A percentile compares a stretch with the other conserved stretches of the same genome.
Evolutionary conservation across 2,888 invertebrate genomes (phyloP).

Genomic region (Drosophila yooni): DNA sequence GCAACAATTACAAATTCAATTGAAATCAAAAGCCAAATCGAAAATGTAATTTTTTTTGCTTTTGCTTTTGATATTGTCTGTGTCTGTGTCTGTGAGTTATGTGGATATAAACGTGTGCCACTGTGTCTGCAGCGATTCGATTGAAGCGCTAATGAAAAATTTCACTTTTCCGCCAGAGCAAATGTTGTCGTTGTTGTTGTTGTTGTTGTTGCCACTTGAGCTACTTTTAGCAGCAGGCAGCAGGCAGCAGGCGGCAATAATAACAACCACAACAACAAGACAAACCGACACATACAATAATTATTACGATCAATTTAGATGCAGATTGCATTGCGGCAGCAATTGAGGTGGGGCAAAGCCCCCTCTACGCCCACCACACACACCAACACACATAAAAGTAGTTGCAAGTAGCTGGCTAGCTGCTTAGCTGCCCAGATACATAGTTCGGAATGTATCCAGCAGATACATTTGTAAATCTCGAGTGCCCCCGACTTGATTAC

Average conservation of each 20-base stretch:
- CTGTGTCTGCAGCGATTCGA: constrained; percentile 58
- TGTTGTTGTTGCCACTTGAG: constrained; percentile 66
- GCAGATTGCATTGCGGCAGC: constrained; percentile 75
- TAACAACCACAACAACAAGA: constrained; percentile 27
- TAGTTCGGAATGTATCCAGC: constrained; percentile 2
- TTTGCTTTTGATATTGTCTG: not conserved
- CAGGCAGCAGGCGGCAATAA: constrained; percentile 2
- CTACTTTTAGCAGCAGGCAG: constrained; percentile 68
- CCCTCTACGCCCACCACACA: constrained; percentile 66
- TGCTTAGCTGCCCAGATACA: constrained; percentile 5
- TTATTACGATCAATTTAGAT: constrained; percentile 81
- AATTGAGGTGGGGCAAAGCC: constrained; percentile 70
- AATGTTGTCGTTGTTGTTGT: constrained; percentile 25
- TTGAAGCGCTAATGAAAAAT: constrained; percentile 76
- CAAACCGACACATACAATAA: constrained; percentile 76
- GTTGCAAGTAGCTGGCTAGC: constrained; percentile 4
- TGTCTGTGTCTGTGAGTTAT: constrained; percentile 32
- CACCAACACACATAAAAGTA: constrained; percentile 26
- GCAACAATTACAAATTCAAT: constrained; percentile 76
- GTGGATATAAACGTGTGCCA: constrained; percentile 61
- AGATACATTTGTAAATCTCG: constrained; percentile 44
- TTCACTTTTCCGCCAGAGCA: constrained; percentile 68
- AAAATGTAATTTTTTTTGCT: constrained; percentile 49
- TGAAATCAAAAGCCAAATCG: constrained; percentile 70
- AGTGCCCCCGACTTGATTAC: constrained; percentile 67